Conservation (phyloP, 2,888 invertebrate genomes). For the Dynastes maya region DNA sequence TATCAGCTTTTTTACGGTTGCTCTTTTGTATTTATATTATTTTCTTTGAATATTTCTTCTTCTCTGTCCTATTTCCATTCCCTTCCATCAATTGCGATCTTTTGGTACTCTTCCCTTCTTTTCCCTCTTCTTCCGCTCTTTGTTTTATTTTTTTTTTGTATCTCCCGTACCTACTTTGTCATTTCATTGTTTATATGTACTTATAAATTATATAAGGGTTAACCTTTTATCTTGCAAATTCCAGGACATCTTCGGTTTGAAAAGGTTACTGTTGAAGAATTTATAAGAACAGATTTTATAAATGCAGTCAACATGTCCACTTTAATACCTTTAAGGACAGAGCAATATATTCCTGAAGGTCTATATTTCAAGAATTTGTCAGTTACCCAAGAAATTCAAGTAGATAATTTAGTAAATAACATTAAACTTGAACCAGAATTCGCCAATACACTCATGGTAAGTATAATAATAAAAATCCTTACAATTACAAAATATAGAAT, state of each 20-base stretch:
- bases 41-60: no score
- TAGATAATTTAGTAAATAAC: conserved; percentile 68
- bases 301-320: conserved; percentile 70
- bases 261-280: conserved; percentile 68
- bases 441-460: conserved; percentile 73
- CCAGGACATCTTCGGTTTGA: conserved; percentile 70
- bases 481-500: conserved; percentile 28
- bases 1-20: no score
- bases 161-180: no score
- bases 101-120: no score
- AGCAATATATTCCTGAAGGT: conserved; percentile 68
- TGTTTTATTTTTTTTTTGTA: no score
- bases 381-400: conserved; percentile 61
- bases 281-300: conserved; percentile 68
- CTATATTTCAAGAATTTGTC: conserved; percentile 67
- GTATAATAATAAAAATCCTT: conserved; percentile 50
- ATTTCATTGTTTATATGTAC: no score
- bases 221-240: conserved; percentile 51
- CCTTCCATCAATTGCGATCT: no score
- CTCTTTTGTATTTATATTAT: no score
- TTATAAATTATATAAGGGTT: no score
- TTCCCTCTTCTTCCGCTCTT: no score
- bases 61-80: no score
- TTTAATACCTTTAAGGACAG: conserved; percentile 70
- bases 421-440: conserved; percentile 69